These are phyloP conservation scores for Ophthalmolycus amberensis DNA, from an alignment of 2,113 vertebrate species.

Conservation along the genomic window DNA sequence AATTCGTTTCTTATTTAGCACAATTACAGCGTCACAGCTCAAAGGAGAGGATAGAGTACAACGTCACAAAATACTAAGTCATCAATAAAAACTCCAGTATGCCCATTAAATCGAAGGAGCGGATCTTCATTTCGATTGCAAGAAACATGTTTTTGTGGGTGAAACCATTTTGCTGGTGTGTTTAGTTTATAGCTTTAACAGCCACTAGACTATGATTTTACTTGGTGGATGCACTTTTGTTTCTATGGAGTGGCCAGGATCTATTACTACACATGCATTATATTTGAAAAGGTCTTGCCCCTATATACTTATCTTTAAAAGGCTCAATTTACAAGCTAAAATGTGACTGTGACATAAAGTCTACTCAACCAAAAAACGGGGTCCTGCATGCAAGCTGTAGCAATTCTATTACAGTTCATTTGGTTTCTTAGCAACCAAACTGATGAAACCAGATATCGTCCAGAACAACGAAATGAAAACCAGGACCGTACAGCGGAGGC, in stretches of 20 bases:
- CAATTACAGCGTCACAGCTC: slow-evolving; percentile 45
- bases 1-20: slow-evolving; percentile 35
- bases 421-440: slow-evolving; percentile 79
- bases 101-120: slow-evolving; percentile 33
- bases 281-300: slow-evolving; percentile 56
- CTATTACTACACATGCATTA: slow-evolving; percentile 79
- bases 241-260: slow-evolving; percentile 55
- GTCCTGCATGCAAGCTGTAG: slow-evolving; percentile 73
- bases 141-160: slow-evolving; percentile 49
- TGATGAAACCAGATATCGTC: slow-evolving; percentile 74
- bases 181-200: slow-evolving; percentile 55
- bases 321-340: slow-evolving; percentile 71
- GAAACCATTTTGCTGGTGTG: slow-evolving; percentile 63
- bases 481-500: slow-evolving; percentile 73
- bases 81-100: slow-evolving; percentile 38
- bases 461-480: slow-evolving; percentile 74
- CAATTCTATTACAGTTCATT: slow-evolving; percentile 76
- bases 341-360: slow-evolving; percentile 53
- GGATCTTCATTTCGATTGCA: slow-evolving; percentile 38
- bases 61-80: slow-evolving; percentile 48
- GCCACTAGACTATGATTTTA: slow-evolving; percentile 57
- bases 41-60: slow-evolving; percentile 40
- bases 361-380: slow-evolving; percentile 61
- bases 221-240: slow-evolving; percentile 31
- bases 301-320: slow-evolving; percentile 55